phyloP scores from a whole-genome alignment of 2,113 vertebrate species.

The Cryptomyrus ogoouensis region DNA sequence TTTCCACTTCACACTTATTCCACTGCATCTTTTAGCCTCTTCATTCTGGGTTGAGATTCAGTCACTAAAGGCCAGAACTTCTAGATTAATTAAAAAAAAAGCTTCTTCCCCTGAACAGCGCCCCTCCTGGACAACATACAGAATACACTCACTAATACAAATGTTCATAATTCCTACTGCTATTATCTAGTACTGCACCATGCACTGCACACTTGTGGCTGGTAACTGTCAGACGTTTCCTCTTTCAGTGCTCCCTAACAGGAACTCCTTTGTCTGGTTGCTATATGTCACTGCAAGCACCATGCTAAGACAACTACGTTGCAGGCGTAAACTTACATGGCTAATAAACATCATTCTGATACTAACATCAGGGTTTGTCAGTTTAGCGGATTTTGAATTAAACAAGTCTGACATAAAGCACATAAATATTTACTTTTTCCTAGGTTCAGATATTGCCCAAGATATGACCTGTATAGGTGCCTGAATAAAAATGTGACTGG shows the following conservation, averaged over 20 bases:
- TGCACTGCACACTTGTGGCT: neutral
- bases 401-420: neutral
- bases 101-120: neutral
- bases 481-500: neutral
- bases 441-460: neutral
- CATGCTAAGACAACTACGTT: neutral
- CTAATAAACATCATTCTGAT: neutral
- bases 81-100: neutral
- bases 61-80: neutral
- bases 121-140: neutral
- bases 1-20: neutral
- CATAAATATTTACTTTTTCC: slow-evolving; percentile 1
- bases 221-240: neutral
- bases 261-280: neutral
- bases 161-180: neutral
- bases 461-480: neutral
- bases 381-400: neutral
- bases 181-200: neutral
- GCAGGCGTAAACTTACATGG: neutral
- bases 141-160: neutral
- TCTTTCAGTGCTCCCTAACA: neutral
- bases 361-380: neutral
- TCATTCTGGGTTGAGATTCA: neutral
- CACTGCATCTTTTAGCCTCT: neutral
- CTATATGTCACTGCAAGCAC: neutral